phyloP scores from a whole-genome alignment of 2,797 vertebrate species.

The Hafferia zeledoni region DNA sequence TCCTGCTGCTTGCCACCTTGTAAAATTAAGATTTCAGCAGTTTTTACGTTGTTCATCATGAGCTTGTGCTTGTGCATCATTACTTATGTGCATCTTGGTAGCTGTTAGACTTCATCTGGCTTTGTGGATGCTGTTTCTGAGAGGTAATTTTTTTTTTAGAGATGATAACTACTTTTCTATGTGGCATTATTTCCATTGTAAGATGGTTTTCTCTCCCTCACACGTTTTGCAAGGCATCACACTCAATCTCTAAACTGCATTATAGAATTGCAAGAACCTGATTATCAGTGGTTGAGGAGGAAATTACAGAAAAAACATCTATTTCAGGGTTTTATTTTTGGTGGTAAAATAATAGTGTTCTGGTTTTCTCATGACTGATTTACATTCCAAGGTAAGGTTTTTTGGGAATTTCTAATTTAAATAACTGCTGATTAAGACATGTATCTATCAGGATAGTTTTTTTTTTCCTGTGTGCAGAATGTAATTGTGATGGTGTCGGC shows the following conservation, averaged over 20 bases:
- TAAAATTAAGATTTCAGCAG: background rate
- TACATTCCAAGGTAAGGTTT: background rate
- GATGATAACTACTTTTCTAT: background rate
- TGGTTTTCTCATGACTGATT: background rate
- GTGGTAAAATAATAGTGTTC: background rate
- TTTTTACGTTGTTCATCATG: background rate
- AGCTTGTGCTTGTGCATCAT: background rate
- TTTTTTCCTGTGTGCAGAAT: constrained; percentile 51
- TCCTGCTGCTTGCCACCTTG: background rate
- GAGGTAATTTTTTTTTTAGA: background rate
- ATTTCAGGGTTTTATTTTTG: background rate
- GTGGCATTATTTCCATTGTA: background rate
- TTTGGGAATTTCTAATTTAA: background rate
- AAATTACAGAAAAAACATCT: background rate
- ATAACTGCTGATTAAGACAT: background rate
- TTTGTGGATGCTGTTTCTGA: background rate
- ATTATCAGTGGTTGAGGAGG: background rate
- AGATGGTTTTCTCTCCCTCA: background rate
- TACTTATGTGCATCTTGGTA: background rate
- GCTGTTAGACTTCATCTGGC: background rate
- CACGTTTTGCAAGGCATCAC: background rate
- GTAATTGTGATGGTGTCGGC: constrained; percentile 75
- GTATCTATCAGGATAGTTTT: background rate
- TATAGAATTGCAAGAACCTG: background rate
- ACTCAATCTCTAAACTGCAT: background rate